phyloP scores from a whole-genome alignment of 2,888 invertebrate genomes.

The Diarsia mendica region DNA sequence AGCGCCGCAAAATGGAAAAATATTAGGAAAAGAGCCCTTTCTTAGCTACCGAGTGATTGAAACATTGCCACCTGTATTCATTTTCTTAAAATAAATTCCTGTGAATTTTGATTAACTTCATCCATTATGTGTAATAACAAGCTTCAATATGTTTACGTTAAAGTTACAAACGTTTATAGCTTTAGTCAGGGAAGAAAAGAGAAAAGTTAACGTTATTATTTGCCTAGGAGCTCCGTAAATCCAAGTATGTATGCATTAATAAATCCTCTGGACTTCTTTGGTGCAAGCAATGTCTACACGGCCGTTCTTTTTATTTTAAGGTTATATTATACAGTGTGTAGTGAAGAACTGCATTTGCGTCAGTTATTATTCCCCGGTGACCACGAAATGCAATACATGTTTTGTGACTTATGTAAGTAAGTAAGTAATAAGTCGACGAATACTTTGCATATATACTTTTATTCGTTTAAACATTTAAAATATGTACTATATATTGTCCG shows the following conservation, averaged over 20 bases:
- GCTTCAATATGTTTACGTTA: slow-evolving; percentile 10
- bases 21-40: slow-evolving; percentile 14
- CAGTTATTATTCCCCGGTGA: neutral
- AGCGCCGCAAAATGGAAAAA: slow-evolving; percentile 3
- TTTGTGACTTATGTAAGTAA: neutral
- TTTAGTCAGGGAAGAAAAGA: neutral
- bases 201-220: neutral
- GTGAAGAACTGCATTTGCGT: neutral
- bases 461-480: neutral
- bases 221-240: neutral
- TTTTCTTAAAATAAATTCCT: slow-evolving; percentile 27
- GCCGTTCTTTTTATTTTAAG: neutral
- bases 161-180: slow-evolving; percentile 1
- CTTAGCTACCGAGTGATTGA: slow-evolving; percentile 6
- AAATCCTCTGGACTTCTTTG: neutral
- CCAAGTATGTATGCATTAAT: neutral
- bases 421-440: no score
- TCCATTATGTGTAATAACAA: slow-evolving; percentile 33
- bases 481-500: neutral
- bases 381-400: neutral
- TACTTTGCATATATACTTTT: neutral
- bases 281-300: neutral
- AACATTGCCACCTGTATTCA: slow-evolving; percentile 25
- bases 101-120: slow-evolving; percentile 27
- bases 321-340: neutral